Evolutionary conservation across 2,888 invertebrate genomes (phyloP).

Genomic region (Aphrophora alni): DNA sequence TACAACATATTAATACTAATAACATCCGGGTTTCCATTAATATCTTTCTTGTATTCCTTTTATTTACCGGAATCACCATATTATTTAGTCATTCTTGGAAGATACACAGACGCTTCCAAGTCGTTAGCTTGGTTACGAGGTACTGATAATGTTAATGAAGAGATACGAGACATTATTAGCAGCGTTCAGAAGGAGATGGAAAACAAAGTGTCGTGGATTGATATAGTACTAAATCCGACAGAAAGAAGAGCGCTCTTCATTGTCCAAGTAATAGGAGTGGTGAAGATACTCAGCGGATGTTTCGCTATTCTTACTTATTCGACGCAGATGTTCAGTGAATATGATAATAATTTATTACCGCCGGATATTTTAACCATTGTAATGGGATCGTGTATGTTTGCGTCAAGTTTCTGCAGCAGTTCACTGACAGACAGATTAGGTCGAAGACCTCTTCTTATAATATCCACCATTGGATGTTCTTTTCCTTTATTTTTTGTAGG

Average conservation of each 20-base stretch:
- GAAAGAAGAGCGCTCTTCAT: constrained; percentile 41
- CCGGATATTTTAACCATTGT: constrained; percentile 40
- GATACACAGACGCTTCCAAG: not conserved
- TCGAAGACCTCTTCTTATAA: constrained; percentile 33
- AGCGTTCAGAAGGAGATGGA: constrained; percentile 41
- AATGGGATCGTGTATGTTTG: constrained; percentile 32
- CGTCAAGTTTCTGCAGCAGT: constrained; percentile 29
- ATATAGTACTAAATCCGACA: constrained; percentile 35
- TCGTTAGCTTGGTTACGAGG: not conserved
- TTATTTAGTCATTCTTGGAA: not conserved
- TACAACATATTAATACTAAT: not conserved
- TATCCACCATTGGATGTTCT: constrained; percentile 40
- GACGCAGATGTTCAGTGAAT: constrained; percentile 41
- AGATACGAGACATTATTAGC: constrained; percentile 25
- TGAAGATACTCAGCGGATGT: constrained; percentile 39
- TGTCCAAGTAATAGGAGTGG: constrained; percentile 39
- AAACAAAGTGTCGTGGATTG: constrained; percentile 31
- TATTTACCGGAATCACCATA: not conserved
- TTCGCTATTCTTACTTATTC: constrained; percentile 42
- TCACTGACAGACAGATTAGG: constrained; percentile 30
- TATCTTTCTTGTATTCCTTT: not conserved
- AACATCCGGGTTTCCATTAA: constrained; percentile 7
- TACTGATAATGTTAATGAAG: constrained; percentile 26
- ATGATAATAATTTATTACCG: constrained; percentile 14
- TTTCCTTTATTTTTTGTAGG: constrained; percentile 30